These are phyloP conservation scores for Aphidius gifuensis DNA, from an alignment of 1,140 invertebrate species.

Conservation along the genomic window DNA sequence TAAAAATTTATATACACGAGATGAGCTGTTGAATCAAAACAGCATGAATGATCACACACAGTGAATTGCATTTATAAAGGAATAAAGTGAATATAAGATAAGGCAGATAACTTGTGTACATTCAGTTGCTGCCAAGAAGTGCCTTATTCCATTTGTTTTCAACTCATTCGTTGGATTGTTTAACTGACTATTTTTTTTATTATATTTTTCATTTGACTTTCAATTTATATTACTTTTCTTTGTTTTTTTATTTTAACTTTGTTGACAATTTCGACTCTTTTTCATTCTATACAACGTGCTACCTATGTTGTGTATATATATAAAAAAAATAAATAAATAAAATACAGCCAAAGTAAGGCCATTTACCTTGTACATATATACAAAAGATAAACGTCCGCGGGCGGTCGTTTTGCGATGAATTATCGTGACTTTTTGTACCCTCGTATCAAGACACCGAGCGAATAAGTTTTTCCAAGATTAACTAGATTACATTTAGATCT, in stretches of 20 bases:
- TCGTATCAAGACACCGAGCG: constrained; percentile 41
- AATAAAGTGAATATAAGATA: background rate
- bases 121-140: background rate
- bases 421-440: constrained; percentile 35
- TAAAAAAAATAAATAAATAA: too few relatives aligned
- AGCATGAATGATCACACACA: too few relatives aligned
- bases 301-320: too few relatives aligned
- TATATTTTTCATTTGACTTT: constrained; percentile 1
- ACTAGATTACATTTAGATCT: constrained; percentile 12
- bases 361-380: constrained; percentile 30
- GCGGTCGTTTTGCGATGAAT: constrained; percentile 42
- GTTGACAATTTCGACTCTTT: too few relatives aligned
- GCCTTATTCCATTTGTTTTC: background rate
- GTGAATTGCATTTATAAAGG: too few relatives aligned
- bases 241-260: constrained; percentile 1
- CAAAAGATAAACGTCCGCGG: constrained; percentile 43
- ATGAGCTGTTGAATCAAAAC: too few relatives aligned
- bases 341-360: constrained; percentile 23
- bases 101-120: background rate
- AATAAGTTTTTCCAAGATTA: constrained; percentile 29
- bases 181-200: too few relatives aligned
- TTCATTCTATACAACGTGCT: too few relatives aligned
- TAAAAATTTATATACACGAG: too few relatives aligned
- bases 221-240: background rate
- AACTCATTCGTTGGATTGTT: background rate